Evolutionary conservation across 2,797 vertebrate genomes (phyloP).

Genomic region (Loris lydekkerianus): DNA sequence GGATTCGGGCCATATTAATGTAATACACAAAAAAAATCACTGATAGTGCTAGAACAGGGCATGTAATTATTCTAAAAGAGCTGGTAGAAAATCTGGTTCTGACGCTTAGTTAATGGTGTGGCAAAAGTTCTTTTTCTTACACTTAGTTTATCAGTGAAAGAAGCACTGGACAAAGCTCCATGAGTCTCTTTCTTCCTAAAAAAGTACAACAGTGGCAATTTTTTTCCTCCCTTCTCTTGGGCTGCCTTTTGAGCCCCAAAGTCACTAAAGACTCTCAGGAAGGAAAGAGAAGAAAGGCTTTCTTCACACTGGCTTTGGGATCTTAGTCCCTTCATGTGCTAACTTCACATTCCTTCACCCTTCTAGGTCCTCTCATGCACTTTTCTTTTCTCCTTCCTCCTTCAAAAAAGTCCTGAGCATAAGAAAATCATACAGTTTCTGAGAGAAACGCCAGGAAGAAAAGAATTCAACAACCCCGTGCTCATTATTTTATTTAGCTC

Average conservation of each 20-base stretch:
- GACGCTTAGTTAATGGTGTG: background rate
- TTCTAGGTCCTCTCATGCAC: background rate
- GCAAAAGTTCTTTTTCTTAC: background rate
- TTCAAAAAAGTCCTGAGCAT: background rate
- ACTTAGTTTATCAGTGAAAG: constrained; percentile 44
- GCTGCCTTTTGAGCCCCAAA: background rate
- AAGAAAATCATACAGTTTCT: background rate
- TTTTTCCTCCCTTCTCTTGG: background rate
- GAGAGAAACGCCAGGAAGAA: constrained; percentile 15
- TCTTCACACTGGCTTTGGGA: background rate
- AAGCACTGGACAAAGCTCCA: background rate
- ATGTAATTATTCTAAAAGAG: constrained; percentile 10
- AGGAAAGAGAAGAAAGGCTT: background rate
- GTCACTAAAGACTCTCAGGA: background rate
- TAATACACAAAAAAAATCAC: background rate
- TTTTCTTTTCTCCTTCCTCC: background rate
- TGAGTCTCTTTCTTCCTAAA: background rate
- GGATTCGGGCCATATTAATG: background rate
- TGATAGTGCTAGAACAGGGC: constrained; percentile 7
- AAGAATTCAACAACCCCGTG: background rate
- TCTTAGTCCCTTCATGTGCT: background rate
- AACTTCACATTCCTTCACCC: background rate
- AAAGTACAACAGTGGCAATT: background rate
- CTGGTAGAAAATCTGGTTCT: constrained; percentile 14
- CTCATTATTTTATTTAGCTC: background rate